Percentiles rank a stretch among this genome's conserved stretches.
Evolutionary conservation across 1,140 invertebrate genomes (phyloP).

Genomic region (Sminthurinus signatus): DNA sequence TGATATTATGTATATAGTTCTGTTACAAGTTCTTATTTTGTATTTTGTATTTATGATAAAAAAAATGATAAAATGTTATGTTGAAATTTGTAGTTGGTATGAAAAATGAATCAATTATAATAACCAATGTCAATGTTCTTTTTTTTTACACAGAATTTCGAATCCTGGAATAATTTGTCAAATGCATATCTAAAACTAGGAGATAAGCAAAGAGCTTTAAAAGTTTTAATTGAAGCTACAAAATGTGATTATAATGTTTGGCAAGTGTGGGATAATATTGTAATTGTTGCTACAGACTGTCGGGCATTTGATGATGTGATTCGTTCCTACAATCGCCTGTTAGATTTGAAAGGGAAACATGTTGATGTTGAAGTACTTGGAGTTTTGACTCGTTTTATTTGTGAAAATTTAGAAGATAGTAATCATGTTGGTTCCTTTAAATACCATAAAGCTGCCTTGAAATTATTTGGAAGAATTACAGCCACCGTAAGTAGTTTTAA

Average conservation of each 20-base stretch:
- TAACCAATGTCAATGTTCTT: too few species aligned
- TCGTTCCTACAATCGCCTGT: conserved; percentile 67
- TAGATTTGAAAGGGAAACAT: conserved; percentile 63
- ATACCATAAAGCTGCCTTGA: conserved; percentile 56
- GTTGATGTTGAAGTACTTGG: conserved; percentile 58
- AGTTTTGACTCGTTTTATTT: conserved; percentile 65
- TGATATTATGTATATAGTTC: too few species aligned
- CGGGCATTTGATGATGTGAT: conserved; percentile 54
- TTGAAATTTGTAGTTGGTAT: too few species aligned
- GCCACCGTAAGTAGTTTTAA: conserved; percentile 48
- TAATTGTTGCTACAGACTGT: conserved; percentile 72
- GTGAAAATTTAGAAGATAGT: conserved; percentile 56
- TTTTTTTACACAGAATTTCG: conserved; percentile 55
- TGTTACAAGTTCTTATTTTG: too few species aligned
- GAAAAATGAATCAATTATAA: too few species aligned
- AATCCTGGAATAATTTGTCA: conserved; percentile 96
- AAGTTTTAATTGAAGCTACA: conserved; percentile 76
- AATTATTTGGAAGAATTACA: conserved; percentile 76
- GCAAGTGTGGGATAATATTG: conserved; percentile 95
- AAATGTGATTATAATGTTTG: conserved; percentile 93
- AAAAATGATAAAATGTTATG: too few species aligned
- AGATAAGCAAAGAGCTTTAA: conserved; percentile 76
- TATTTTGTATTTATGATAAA: too few species aligned
- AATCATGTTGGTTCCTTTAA: conserved; percentile 49
- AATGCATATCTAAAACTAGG: conserved; percentile 83